Base-by-base conservation (phyloP, 2,797 vertebrate species). In the Girardinus metallicus region DNA sequence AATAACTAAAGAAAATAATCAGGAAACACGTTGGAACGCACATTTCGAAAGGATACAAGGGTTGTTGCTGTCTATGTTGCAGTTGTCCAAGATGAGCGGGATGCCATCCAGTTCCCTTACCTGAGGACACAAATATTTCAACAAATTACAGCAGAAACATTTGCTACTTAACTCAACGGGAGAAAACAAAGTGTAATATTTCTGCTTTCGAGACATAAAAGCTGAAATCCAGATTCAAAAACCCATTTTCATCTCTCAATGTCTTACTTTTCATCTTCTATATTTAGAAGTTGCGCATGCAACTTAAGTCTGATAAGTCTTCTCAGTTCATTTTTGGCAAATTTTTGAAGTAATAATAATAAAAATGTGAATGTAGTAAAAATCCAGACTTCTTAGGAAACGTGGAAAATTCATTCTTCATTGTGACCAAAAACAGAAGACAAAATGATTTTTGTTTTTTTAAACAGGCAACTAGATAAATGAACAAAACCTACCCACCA, bases 61-160 rank as follows among this genome's bases (percentile, higher is more conserved):
- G 87, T 99, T 99, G 92, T 97, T 97, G 96, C 97, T 97, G 91
- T 99, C 98, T 4, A 97, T 95, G 92, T 88, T 96, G 95, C 98
- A 99, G 96, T 96, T 98, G 94, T 99, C 99, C 95, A 99, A 88
- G 88, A 99, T 97, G 88, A 99, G 94, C 0, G 98, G 95, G 80
- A 99, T 96, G 76, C 98, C 98, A 2, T 99, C 97, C 82, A 99
- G 93, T 26, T 97, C 96, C 76, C 96, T 96, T 74, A 99, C 96
- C 99, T 99, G 87, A 66, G 84, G 87, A 93, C 72, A 36, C 3
- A 29, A 62, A 51, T 34, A 73, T 73, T 36, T 73, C 31, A 34
- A 1, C 46, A 26, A 49, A 73, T 51, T 11, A 34, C 8, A 34
- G 31, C 29, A 34, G 31, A 73, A 11, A 23, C 21, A 12, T 68